phyloP scores from a whole-genome alignment of 2,113 vertebrate genomes.

The Aplodontia rufa region DNA sequence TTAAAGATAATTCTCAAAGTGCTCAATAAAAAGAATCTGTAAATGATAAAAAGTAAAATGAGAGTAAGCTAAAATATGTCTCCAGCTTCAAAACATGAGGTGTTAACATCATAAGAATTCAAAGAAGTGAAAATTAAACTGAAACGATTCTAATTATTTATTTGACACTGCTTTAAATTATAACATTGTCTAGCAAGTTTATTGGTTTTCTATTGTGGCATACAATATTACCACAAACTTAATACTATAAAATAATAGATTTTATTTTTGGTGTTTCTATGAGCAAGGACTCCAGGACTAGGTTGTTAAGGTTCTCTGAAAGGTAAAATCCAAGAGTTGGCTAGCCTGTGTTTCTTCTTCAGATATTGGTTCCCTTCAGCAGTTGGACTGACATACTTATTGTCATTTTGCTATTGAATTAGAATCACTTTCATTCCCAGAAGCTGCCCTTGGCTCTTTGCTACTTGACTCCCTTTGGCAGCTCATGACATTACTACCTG shows the following conservation, averaged over 20 bases:
- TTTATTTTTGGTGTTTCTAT: background rate
- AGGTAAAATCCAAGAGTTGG: background rate
- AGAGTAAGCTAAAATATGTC: background rate
- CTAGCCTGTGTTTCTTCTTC: accelerated
- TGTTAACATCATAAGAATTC: background rate
- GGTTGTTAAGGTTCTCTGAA: background rate
- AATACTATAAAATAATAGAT: background rate
- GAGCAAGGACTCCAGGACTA: background rate
- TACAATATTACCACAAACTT: background rate
- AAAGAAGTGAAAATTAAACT: background rate
- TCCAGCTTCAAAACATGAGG: background rate
- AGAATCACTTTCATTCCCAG: background rate
- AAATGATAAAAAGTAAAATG: background rate
- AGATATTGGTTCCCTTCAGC: background rate
- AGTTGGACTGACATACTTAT: background rate
- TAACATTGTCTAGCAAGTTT: background rate
- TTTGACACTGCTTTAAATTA: background rate
- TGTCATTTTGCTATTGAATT: background rate
- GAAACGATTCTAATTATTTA: background rate
- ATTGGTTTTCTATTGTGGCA: background rate
- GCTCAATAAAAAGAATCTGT: background rate
- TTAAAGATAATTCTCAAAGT: background rate
- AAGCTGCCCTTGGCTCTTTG: background rate
- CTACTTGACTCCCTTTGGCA: background rate
- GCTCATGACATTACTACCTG: background rate